Base-by-base conservation (phyloP, 1,140 invertebrate genomes). In the Potamilus streckersoni region DNA sequence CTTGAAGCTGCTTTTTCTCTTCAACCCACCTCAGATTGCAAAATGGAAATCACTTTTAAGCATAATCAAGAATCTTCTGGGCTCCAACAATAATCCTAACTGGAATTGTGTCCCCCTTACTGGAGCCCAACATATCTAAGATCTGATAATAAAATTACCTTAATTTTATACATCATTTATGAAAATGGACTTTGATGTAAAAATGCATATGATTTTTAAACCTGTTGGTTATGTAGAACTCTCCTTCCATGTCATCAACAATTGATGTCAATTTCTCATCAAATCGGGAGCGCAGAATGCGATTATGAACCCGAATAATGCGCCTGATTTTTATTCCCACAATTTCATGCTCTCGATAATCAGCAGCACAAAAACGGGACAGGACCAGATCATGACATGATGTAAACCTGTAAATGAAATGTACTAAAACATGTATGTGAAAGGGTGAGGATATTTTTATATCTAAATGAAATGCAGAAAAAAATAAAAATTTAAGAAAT, bases 301-400 rank as follows among this genome's bases (percentile, higher is more conserved):
- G 83, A 75, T 90, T 89, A 73, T 86, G 86, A 64, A 90, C 82
- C 23, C 88, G 77, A 17, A 86, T 84, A 56, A 89, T 88, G 56
- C 83, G 66, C 70, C 87, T 84, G 14, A 90, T 86, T 66, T 86
- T 87, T 14, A 90, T 84, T n/a, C 88, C 88, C 38, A 81, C 78
- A 57, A 89, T 83, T 16, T 82, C 84, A 59, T 86, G 80, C 12
- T 84, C 78, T 56, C 77, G 80, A 74, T 86, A 90, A 71, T 89
- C 87, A 13, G 79, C 78, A 19, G 88, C 87, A 85, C 89, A 90
- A 79, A 90, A 90, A 59, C 89, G 82, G 14, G 89, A 89, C 66
- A 89, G 77, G 13, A 90, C 80, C 20, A 90, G 79, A 74, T 90
- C 88, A 83, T 90, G 85, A 68, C 89, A 90, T 11, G 86, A 89